Percentiles rank a stretch among this genome's conserved stretches.
Evolutionary conservation across 2,888 invertebrate genomes (phyloP).

Genomic region (Arenicola marina): DNA sequence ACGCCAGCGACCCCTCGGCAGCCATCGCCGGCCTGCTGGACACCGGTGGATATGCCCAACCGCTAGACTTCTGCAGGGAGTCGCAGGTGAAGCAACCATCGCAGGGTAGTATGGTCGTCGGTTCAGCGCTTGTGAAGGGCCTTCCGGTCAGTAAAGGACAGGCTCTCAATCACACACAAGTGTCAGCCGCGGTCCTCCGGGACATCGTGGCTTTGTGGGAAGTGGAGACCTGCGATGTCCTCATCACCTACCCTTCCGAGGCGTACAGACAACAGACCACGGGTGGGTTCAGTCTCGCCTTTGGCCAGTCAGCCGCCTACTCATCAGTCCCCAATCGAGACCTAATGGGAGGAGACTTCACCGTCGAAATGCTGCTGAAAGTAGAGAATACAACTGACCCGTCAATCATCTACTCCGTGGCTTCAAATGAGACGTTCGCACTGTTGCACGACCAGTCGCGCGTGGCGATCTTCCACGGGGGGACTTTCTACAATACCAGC

Average conservation of each 20-base stretch:
- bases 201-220: not conserved
- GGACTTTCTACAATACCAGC: too few relatives aligned
- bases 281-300: not conserved
- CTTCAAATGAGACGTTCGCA: too few relatives aligned
- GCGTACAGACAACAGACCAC: not conserved
- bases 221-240: not conserved
- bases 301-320: not conserved
- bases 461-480: too few relatives aligned
- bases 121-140: too few relatives aligned
- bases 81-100: not conserved
- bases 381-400: too few relatives aligned
- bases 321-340: not conserved
- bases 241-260: not conserved
- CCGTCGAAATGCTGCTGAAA: conserved; percentile 3
- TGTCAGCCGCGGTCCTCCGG: not conserved
- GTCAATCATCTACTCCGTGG: too few relatives aligned
- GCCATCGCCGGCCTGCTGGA: not conserved
- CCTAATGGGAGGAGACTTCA: not conserved
- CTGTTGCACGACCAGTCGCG: too few relatives aligned
- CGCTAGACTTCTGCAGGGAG: not conserved
- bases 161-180: not conserved
- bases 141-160: not conserved
- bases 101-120: not conserved
- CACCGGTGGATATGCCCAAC: not conserved
- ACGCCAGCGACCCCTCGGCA: not conserved